Evolutionary conservation across 2,797 vertebrate species (phyloP), one percentile per base, ranked within the genome.

Genomic region (Parotocinclus haroldoi): DNA sequence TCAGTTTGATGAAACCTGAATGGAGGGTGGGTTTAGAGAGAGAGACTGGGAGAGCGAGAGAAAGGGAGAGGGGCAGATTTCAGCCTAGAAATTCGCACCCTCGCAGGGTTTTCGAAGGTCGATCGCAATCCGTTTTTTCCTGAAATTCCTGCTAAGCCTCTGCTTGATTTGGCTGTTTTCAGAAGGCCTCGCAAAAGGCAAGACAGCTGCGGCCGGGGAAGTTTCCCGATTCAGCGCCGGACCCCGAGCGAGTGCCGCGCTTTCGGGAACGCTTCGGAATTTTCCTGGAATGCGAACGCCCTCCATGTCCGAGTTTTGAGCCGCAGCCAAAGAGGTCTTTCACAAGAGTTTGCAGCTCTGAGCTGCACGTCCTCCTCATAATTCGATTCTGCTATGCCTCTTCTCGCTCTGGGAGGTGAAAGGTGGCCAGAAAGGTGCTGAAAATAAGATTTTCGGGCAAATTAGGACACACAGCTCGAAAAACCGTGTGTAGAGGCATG

Each of bases 141-240:
- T 53, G 37, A 68, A 69, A 72, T 58, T 62, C 62, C 42, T 50
- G 49, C 60, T 56, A 56, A 69, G 52, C 40, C 45, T 61, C n/a
- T 42, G 65, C 69, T 40, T 12, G 1, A 76, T 76, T 87, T 73
- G 69, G 83, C 81, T 84, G n/a, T 85, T 84, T 78, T 27, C 27
- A 85, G 85, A 80, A 85, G 83, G 83, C 83, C 83, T 86, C 80
- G 82, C 77, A 78, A 79, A 79, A 82, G 81, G 80, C 77, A 73
- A 86, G 83, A 80, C 80, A 78, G 80, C 83, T 69, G 70, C 40
- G 63, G 67, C 39, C 39, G 6, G 50, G 37, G 69, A 72, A 66
- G 42, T 59, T 36, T 59, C 67, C 55, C 27, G 54, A 68, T 76
- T 76, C 63, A 48, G 56, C 60, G 42, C 40, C 56, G 54, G 55